phyloP scores from a whole-genome alignment of 2,113 vertebrate species.

The Microcebus tavaratra region DNA sequence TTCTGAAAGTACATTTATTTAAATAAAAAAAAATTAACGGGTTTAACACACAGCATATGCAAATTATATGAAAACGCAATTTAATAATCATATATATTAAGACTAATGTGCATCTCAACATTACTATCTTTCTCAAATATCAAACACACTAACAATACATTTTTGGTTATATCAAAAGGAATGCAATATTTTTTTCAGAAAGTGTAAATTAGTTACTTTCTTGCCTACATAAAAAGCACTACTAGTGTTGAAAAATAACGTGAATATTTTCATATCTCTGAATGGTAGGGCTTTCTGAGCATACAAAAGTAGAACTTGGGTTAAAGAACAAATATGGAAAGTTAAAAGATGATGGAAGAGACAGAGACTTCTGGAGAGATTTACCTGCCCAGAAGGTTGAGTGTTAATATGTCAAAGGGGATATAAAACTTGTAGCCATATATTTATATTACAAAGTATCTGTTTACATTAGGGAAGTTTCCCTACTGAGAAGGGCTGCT shows the following conservation, averaged over 20 bases:
- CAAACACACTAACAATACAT: not conserved
- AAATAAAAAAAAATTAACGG: not conserved
- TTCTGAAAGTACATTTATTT: not conserved
- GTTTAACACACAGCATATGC: not conserved
- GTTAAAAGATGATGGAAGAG: not conserved
- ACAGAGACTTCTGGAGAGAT: not conserved
- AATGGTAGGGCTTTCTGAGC: not conserved
- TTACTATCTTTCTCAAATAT: not conserved
- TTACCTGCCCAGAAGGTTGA: not conserved
- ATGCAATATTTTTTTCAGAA: not conserved
- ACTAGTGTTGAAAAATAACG: not conserved
- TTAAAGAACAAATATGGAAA: not conserved
- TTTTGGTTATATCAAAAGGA: not conserved
- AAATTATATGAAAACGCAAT: not conserved
- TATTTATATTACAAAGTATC: not conserved
- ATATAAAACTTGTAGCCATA: not conserved
- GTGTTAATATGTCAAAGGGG: not conserved
- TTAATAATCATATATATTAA: not conserved
- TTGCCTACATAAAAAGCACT: not conserved
- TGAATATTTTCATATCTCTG: conserved; percentile 28
- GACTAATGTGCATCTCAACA: not conserved
- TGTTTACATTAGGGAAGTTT: not conserved
- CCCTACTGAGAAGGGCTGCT: not conserved
- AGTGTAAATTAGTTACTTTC: conserved; percentile 3
- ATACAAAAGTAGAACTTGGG: not conserved